These are phyloP conservation scores for Pristionchus fissidentatus DNA, from an alignment of 2,888 invertebrate species.

Conservation along the genomic window DNA sequence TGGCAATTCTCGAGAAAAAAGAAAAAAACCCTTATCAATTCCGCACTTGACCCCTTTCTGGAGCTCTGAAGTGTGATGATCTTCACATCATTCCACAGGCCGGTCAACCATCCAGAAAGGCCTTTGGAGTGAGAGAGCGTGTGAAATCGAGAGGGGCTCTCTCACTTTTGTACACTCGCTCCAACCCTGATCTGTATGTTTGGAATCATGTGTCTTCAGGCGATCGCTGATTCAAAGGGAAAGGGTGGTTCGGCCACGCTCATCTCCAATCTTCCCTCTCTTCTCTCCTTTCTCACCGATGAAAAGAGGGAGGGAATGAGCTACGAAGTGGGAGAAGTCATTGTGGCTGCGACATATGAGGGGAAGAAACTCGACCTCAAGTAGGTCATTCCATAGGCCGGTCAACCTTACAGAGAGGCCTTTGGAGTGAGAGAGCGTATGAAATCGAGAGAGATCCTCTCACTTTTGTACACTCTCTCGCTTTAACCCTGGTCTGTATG, in stretches of 20 bases:
- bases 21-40: too few relatives aligned
- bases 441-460: neutral
- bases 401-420: neutral
- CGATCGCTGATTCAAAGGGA: neutral
- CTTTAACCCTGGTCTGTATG: too few relatives aligned
- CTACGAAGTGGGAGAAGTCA: conserved; percentile 1
- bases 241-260: neutral
- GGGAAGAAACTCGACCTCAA: neutral
- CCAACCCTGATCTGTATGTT: too few relatives aligned
- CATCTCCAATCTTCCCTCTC: conserved; percentile 16
- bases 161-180: too few relatives aligned
- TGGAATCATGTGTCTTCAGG: neutral
- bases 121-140: too few relatives aligned
- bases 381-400: neutral
- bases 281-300: conserved; percentile 32
- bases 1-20: too few relatives aligned
- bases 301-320: neutral
- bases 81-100: too few relatives aligned
- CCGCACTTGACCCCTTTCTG: too few relatives aligned
- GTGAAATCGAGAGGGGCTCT: too few relatives aligned
- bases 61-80: too few relatives aligned
- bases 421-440: neutral
- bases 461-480: too few relatives aligned
- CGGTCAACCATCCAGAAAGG: too few relatives aligned
- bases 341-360: neutral